phyloP scores from a whole-genome alignment of 2,113 vertebrate genomes.

The Menidia beryllina region DNA sequence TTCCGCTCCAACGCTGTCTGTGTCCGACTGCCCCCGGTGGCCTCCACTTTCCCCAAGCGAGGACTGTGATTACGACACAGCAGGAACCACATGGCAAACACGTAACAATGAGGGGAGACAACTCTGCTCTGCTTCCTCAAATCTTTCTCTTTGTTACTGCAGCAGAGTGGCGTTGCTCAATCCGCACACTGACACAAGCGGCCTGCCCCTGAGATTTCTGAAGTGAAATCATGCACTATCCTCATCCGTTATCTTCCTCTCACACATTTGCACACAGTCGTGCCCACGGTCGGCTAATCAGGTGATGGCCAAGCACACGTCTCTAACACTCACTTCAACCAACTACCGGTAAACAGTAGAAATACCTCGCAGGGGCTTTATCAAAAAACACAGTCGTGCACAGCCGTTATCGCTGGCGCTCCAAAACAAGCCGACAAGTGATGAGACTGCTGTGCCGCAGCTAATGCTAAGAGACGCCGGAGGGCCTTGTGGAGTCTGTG shows the following conservation, averaged over 20 bases:
- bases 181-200: not conserved
- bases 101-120: slow-evolving; percentile 20
- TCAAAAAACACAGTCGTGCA: slow-evolving; percentile 10
- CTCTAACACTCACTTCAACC: slow-evolving; percentile 53
- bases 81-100: slow-evolving; percentile 50
- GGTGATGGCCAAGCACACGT: slow-evolving; percentile 26
- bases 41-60: slow-evolving; percentile 50
- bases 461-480: not conserved
- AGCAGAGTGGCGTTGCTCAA: slow-evolving; percentile 23
- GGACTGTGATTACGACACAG: slow-evolving; percentile 53
- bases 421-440: slow-evolving; percentile 24
- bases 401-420: slow-evolving; percentile 10
- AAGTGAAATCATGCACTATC: slow-evolving; percentile 10
- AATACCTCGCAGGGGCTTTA: slow-evolving; percentile 22
- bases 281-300: slow-evolving; percentile 36
- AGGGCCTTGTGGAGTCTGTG: not conserved
- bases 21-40: slow-evolving; percentile 8
- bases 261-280: slow-evolving; percentile 21
- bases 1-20: slow-evolving; percentile 8
- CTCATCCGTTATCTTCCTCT: slow-evolving; percentile 32
- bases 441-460: not conserved
- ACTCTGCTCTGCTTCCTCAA: slow-evolving; percentile 51
- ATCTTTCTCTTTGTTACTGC: not conserved
- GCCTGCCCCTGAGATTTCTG: slow-evolving; percentile 31
- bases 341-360: slow-evolving; percentile 31